Conservation (phyloP, 2,888 invertebrate genomes). For the Psylliodes chrysocephalus region DNA sequence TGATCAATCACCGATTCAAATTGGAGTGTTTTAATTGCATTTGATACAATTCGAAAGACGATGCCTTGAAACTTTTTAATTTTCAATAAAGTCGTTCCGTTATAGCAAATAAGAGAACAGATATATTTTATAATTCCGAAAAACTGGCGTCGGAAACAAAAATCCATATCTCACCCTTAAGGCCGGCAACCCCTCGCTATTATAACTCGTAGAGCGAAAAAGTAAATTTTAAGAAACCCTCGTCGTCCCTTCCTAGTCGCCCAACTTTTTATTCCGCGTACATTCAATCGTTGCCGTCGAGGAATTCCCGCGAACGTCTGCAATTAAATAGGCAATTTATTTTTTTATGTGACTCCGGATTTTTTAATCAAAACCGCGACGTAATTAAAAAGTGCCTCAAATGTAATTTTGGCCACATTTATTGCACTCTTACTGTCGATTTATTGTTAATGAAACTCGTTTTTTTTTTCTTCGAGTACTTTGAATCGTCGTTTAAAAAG, state of each 20-base stretch:
- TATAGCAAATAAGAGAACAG: slow-evolving; percentile 47
- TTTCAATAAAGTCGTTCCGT: slow-evolving; percentile 53
- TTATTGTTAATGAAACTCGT: slow-evolving; percentile 30
- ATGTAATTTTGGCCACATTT: slow-evolving; percentile 59
- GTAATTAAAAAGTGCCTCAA: slow-evolving; percentile 56
- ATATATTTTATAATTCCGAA: slow-evolving; percentile 66
- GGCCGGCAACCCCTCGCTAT: slow-evolving; percentile 58
- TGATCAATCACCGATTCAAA: slow-evolving; percentile 44
- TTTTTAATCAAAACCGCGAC: slow-evolving; percentile 64
- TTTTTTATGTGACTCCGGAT: slow-evolving; percentile 62
- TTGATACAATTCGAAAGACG: slow-evolving; percentile 36
- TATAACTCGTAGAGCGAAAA: slow-evolving; percentile 66
- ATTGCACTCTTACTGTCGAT: slow-evolving; percentile 48
- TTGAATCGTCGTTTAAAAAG: slow-evolving; percentile 5
- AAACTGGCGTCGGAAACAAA: slow-evolving; percentile 64
- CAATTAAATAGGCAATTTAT: slow-evolving; percentile 66
- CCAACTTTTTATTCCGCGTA: slow-evolving; percentile 52
- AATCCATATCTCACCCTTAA: slow-evolving; percentile 62
- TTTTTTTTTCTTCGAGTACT: slow-evolving; percentile 12
- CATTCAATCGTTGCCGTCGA: slow-evolving; percentile 44
- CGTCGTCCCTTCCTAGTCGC: slow-evolving; percentile 59
- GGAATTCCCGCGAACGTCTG: slow-evolving; percentile 42
- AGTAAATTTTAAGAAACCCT: slow-evolving; percentile 64
- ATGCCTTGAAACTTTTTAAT: slow-evolving; percentile 50
- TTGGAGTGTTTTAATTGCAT: slow-evolving; percentile 42